These are phyloP conservation scores for Electrona antarctica DNA, from an alignment of 2,113 vertebrate species.

Conservation along the genomic window DNA sequence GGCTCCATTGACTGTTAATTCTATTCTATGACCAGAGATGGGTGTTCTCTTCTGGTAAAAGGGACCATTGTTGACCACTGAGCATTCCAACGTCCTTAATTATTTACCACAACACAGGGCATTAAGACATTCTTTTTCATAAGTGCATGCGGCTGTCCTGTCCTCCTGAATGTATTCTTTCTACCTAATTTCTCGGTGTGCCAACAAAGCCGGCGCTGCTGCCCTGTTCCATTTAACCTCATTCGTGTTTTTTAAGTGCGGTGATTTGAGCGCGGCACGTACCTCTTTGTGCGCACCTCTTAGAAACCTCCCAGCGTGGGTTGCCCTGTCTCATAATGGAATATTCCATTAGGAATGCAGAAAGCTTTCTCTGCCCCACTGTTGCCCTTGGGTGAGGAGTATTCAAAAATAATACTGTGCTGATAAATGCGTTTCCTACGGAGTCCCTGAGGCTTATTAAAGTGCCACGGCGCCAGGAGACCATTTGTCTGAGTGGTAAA, in stretches of 20 bases:
- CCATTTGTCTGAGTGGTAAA: slow-evolving; percentile 64
- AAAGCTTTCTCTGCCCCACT: slow-evolving; percentile 5
- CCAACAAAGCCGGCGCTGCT: not conserved
- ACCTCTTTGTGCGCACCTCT: slow-evolving; percentile 10
- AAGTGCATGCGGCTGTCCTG: not conserved
- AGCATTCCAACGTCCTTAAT: too few species aligned
- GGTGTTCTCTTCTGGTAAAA: too few species aligned
- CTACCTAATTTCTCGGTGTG: slow-evolving; percentile 10
- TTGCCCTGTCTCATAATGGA: slow-evolving; percentile 31
- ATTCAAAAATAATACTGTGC: slow-evolving; percentile 48
- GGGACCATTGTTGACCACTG: too few species aligned
- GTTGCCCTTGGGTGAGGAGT: slow-evolving; percentile 11
- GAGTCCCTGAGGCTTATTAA: slow-evolving; percentile 57
- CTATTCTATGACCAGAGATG: too few species aligned
- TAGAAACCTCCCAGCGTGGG: not conserved
- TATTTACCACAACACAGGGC: not conserved
- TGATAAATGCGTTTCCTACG: slow-evolving; percentile 57
- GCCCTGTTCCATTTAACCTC: slow-evolving; percentile 28
- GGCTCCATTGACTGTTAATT: too few species aligned
- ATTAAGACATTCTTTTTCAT: not conserved
- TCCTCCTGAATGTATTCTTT: not conserved
- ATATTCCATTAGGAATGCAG: slow-evolving; percentile 42
- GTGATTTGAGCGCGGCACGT: slow-evolving; percentile 3
- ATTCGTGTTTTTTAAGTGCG: slow-evolving; percentile 9
- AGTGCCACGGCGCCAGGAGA: slow-evolving; percentile 50